Evolutionary conservation across 1,140 invertebrate species (phyloP).

Genomic region (Parapsyche elsis): DNA sequence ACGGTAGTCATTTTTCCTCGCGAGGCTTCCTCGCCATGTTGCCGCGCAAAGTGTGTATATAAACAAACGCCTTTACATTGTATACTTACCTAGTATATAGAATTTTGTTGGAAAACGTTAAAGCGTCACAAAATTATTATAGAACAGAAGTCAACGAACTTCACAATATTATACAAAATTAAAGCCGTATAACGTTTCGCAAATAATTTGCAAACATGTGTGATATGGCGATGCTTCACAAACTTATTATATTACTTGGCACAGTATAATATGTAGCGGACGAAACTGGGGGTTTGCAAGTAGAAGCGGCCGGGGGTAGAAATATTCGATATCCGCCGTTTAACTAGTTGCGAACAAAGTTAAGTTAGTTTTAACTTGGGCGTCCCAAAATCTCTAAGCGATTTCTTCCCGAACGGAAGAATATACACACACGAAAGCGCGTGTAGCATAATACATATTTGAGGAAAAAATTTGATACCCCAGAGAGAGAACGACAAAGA

Average conservation of each 20-base stretch:
- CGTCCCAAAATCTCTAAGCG: slow-evolving; percentile 42
- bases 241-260: slow-evolving; percentile 14
- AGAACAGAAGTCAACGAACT: too few species aligned
- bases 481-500: background rate
- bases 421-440: background rate
- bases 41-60: too few species aligned
- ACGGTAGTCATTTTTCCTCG: too few species aligned
- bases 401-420: slow-evolving; percentile 21
- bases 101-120: too few species aligned
- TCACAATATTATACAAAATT: too few species aligned
- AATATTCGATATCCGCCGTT: slow-evolving; percentile 46
- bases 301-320: background rate
- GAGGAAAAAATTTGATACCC: background rate
- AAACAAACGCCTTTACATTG: too few species aligned
- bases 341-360: slow-evolving; percentile 49
- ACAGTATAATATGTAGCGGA: slow-evolving; percentile 8
- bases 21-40: too few species aligned
- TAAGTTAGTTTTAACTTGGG: slow-evolving; percentile 40
- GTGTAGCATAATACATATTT: background rate
- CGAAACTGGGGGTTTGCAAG: background rate
- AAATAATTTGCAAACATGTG: background rate
- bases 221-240: background rate
- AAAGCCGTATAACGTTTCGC: background rate
- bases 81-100: too few species aligned
- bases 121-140: too few species aligned